Percentiles rank a stretch among this genome's conserved stretches.
Evolutionary conservation across 2,113 vertebrate genomes (phyloP).

Genomic region (Brachypteracias leptosomus): DNA sequence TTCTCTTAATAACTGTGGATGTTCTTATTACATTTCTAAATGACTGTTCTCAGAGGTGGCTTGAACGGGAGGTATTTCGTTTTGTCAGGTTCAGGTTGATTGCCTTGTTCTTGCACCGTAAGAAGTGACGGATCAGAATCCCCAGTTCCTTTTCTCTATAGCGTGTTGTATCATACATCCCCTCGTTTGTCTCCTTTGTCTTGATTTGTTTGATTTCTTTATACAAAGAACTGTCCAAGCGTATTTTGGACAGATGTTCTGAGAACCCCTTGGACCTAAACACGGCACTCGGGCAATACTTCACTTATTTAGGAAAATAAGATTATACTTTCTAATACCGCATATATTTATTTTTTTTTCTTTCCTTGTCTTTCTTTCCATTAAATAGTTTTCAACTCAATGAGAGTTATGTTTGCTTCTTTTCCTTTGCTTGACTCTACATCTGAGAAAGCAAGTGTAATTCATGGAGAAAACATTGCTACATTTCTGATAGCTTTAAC

Average conservation of each 20-base stretch:
- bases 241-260: neutral
- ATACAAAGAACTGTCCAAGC: neutral
- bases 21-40: slow-evolving; percentile 15
- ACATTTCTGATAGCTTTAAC: slow-evolving; percentile 9
- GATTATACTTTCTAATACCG: neutral
- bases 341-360: neutral
- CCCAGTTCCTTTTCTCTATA: neutral
- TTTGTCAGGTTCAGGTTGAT: neutral
- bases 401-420: neutral
- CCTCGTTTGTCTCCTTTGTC: neutral
- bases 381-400: neutral
- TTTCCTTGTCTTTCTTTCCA: neutral
- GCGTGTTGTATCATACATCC: neutral
- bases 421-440: neutral
- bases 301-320: neutral
- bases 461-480: slow-evolving; percentile 31
- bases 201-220: neutral
- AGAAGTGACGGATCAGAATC: neutral
- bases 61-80: neutral
- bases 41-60: neutral
- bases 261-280: neutral
- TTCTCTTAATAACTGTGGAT: neutral
- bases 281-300: neutral
- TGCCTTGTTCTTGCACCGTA: neutral
- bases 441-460: neutral